phyloP scores from a whole-genome alignment of 2,888 invertebrate genomes.

The Automeris io region DNA sequence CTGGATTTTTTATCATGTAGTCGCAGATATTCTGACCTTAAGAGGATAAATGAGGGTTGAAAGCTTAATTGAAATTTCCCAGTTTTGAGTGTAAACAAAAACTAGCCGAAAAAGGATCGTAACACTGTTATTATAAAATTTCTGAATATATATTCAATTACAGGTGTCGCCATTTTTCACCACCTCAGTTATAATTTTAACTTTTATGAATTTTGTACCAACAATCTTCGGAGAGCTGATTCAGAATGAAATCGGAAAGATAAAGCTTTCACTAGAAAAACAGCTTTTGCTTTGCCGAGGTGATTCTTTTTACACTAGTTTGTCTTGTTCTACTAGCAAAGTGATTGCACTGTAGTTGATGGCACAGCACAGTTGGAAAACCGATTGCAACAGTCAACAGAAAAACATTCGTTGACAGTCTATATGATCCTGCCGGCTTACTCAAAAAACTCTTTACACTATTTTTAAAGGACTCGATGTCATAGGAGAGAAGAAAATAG shows the following conservation, averaged over 20 bases:
- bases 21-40: neutral
- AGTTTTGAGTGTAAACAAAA: neutral
- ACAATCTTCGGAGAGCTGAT: neutral
- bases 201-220: neutral
- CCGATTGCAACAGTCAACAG: no score
- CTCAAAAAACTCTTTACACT: no score
- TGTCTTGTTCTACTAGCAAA: no score
- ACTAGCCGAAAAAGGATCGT: neutral
- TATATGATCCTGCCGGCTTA: no score
- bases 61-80: no score
- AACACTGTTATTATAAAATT: neutral
- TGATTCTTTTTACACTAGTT: neutral
- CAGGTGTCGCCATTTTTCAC: neutral
- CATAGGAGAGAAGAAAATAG: no score
- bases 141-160: neutral
- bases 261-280: constrained; percentile 3
- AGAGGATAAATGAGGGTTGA: no score
- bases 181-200: neutral
- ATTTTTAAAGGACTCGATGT: no score
- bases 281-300: constrained; percentile 10
- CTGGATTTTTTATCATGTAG: neutral
- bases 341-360: no score
- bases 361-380: no score
- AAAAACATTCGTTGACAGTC: no score
- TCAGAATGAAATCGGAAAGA: neutral